These are phyloP conservation scores for Leguminivora glycinivorella DNA, from an alignment of 1,140 invertebrate species.

Conservation along the genomic window DNA sequence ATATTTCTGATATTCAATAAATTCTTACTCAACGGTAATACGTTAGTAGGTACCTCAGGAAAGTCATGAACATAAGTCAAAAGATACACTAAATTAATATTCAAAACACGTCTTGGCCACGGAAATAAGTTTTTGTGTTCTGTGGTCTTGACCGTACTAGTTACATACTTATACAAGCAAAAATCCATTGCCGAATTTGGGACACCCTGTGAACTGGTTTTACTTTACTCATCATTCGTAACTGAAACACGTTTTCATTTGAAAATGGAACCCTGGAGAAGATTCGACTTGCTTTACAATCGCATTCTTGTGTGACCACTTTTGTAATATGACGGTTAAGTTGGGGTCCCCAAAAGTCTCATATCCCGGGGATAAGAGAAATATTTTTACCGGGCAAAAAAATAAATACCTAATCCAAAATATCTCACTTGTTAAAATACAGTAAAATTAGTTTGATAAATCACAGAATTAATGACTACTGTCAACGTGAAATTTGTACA, in stretches of 20 bases:
- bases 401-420: too few species aligned
- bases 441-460: too few species aligned
- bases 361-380: too few species aligned
- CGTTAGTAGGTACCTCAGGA: too few species aligned
- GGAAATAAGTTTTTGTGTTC: too few species aligned
- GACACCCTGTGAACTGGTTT: conserved; percentile 19
- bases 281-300: background rate
- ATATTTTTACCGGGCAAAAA: too few species aligned
- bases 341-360: too few species aligned
- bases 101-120: background rate
- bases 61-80: background rate
- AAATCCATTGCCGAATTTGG: background rate
- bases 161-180: background rate
- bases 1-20: too few species aligned
- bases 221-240: background rate
- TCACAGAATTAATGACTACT: too few species aligned
- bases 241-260: background rate
- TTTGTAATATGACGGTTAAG: background rate
- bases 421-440: too few species aligned
- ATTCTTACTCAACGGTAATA: background rate
- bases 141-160: too few species aligned
- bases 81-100: background rate
- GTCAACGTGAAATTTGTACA: too few species aligned
- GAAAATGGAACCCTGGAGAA: conserved; percentile 1
- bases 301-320: background rate